Conservation (phyloP, 1,140 invertebrate species). For the Condylostylus longicornis region DNA sequence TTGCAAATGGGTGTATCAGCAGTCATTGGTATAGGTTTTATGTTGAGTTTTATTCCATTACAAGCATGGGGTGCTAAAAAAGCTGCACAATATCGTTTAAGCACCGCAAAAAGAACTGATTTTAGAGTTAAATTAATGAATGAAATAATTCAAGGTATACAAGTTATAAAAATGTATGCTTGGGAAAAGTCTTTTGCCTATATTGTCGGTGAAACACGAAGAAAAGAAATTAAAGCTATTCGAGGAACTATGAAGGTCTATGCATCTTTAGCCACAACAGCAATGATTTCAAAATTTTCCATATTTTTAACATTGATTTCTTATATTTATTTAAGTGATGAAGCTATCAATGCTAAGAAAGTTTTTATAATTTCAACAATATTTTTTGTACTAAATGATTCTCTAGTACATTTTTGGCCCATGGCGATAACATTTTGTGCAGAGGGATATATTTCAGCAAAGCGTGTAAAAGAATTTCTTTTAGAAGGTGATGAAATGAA, state of each 20-base stretch:
- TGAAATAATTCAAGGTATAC: conserved; percentile 66
- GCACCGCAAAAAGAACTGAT: conserved; percentile 50
- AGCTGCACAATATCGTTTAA: conserved; percentile 39
- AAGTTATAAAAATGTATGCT: conserved; percentile 80
- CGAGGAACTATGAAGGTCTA: conserved; percentile 25
- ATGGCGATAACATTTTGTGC: conserved; percentile 42
- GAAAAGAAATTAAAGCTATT: conserved; percentile 52
- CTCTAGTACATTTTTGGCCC: conserved; percentile 58
- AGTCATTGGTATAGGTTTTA: conserved; percentile 58
- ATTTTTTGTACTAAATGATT: conserved; percentile 53
- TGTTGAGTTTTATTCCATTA: conserved; percentile 70
- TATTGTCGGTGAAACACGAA: conserved; percentile 39
- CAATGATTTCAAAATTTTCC: conserved; percentile 60
- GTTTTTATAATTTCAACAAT: conserved; percentile 60
- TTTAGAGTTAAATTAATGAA: conserved; percentile 70
- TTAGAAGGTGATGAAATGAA: conserved; percentile 17
- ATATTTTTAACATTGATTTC: conserved; percentile 65
- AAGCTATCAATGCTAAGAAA: conserved; percentile 52
- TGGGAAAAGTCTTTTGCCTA: conserved; percentile 73
- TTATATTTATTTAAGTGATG: conserved; percentile 48
- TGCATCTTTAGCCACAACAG: conserved; percentile 25
- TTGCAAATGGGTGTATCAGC: conserved; percentile 51
- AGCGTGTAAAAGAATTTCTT: conserved; percentile 47
- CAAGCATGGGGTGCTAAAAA: conserved; percentile 62
- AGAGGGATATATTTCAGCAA: conserved; percentile 48